Percentiles rank a stretch among this genome's conserved stretches.
Evolutionary conservation across 2,888 invertebrate species (phyloP).

Genomic region (Brachycybe producta): DNA sequence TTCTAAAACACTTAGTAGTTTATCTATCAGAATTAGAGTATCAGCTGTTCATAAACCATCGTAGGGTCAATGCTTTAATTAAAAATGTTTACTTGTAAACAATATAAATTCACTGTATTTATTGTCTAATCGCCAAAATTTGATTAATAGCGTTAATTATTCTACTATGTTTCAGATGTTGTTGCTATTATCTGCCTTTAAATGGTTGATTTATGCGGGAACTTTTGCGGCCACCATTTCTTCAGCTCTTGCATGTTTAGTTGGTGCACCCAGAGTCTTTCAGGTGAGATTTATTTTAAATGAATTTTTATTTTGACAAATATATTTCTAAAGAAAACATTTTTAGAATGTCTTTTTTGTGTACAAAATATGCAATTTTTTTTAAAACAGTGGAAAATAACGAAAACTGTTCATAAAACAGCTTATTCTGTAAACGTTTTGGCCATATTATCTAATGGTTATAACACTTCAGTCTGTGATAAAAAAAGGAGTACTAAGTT

Average conservation of each 20-base stretch:
- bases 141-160: too few relatives aligned
- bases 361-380: too few relatives aligned
- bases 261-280: constrained; percentile 70
- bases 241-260: constrained; percentile 84
- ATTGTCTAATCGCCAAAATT: too few relatives aligned
- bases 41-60: too few relatives aligned
- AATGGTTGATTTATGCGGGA: constrained; percentile 84
- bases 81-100: too few relatives aligned
- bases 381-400: too few relatives aligned
- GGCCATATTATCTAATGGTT: too few relatives aligned
- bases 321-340: neutral
- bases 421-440: neutral
- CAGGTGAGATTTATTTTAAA: constrained; percentile 29
- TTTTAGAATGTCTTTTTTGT: neutral
- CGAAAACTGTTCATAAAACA: too few relatives aligned
- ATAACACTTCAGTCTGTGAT: neutral
- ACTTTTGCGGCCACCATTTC: constrained; percentile 95
- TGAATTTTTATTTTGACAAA: neutral
- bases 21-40: too few relatives aligned
- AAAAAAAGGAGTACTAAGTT: neutral
- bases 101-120: too few relatives aligned
- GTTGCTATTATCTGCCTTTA: constrained; percentile 47
- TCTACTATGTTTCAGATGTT: constrained; percentile 34
- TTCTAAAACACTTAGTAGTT: too few relatives aligned
- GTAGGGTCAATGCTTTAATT: too few relatives aligned